phyloP scores from a whole-genome alignment of 2,888 invertebrate genomes.

The Tupiocoris notatus region DNA sequence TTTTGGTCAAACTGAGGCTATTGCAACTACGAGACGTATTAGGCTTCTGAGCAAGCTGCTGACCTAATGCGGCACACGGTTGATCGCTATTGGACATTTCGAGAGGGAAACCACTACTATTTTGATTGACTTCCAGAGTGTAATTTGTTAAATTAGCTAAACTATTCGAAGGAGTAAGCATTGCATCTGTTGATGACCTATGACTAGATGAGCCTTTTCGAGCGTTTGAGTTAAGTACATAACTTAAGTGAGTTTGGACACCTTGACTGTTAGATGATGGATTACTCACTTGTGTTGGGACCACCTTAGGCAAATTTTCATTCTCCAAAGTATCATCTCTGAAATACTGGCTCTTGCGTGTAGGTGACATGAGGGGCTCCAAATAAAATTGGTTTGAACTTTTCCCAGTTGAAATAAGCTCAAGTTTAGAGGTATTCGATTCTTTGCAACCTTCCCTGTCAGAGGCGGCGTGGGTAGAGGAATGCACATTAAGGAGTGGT shows the following conservation, averaged over 20 bases:
- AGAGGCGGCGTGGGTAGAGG: too few species aligned
- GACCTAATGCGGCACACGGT: background rate
- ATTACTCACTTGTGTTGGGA: background rate
- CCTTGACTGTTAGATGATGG: slow-evolving; percentile 9
- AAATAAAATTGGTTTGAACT: background rate
- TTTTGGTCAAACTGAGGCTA: background rate
- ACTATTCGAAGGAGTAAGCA: background rate
- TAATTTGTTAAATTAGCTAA: too few species aligned
- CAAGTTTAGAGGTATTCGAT: too few species aligned
- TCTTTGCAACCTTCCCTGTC: too few species aligned
- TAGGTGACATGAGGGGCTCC: background rate
- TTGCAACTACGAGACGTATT: background rate
- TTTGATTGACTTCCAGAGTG: too few species aligned
- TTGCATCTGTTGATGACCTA: background rate
- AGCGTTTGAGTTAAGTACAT: background rate
- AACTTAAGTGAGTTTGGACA: slow-evolving; percentile 32
- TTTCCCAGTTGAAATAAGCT: too few species aligned
- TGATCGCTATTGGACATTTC: background rate
- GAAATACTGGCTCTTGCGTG: background rate
- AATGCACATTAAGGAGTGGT: too few species aligned
- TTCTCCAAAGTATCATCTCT: background rate
- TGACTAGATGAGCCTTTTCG: background rate
- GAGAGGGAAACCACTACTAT: too few species aligned
- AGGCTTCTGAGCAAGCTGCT: background rate
- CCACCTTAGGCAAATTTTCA: background rate